phyloP scores from a whole-genome alignment of 2,797 vertebrate species.

The Pipistrellus pygmaeus region DNA sequence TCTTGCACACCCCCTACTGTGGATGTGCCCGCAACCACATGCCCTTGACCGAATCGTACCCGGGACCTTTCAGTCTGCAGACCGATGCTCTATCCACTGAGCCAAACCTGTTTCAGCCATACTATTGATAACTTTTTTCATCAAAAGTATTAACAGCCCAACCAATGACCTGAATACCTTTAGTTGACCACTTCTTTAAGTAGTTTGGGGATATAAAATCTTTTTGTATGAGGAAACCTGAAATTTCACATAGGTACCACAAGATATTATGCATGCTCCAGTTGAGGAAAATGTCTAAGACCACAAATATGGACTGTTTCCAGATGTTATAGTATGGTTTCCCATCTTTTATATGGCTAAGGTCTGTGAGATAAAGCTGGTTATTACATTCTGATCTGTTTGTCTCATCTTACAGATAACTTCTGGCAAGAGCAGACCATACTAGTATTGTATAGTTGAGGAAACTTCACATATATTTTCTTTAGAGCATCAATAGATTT shows the following conservation, averaged over 20 bases:
- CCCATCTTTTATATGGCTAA: conserved; percentile 93
- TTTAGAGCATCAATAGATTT: conserved; percentile 91
- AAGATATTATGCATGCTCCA: conserved; percentile 95
- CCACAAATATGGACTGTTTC: conserved; percentile 90
- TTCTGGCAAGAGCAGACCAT: conserved; percentile 96
- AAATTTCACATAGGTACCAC: conserved; percentile 95
- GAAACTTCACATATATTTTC: conserved; percentile 92
- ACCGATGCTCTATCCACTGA: too few relatives aligned
- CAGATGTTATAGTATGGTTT: conserved; percentile 89
- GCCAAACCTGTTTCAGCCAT: too few relatives aligned
- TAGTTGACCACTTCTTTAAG: conserved; percentile 92
- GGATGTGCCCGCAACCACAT: too few relatives aligned
- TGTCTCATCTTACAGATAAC: conserved; percentile 99
- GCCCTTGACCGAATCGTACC: too few relatives aligned
- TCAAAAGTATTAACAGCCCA: conserved; percentile 96
- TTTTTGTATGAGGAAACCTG: conserved; percentile 96
- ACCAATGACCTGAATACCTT: conserved; percentile 92
- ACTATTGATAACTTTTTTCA: conserved; percentile 88
- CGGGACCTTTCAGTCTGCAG: too few relatives aligned
- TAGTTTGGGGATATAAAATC: conserved; percentile 95
- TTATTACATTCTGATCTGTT: conserved; percentile 93
- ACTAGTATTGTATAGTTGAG: conserved; percentile 94
- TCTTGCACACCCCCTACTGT: too few relatives aligned
- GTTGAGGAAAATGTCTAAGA: conserved; percentile 92
- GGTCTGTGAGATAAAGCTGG: conserved; percentile 94